A percentile compares a stretch with the other conserved stretches of the same genome.
Evolutionary conservation across 2,888 invertebrate species (phyloP).

Genomic region (Caenorhabditis sulstoni): DNA sequence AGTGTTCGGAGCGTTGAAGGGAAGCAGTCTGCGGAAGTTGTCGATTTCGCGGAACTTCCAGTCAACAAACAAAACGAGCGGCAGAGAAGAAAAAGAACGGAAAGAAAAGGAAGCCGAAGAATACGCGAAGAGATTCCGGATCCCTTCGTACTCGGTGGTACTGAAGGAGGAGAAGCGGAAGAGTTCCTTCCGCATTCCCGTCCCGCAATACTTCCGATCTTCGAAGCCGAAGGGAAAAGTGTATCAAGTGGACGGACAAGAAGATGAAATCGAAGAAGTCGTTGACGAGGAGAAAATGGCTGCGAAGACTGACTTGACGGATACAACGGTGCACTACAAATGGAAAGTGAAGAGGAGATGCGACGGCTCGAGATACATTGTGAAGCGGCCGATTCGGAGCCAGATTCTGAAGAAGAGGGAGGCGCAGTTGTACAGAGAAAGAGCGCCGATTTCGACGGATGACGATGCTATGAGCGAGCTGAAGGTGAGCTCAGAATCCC

Average conservation of each 20-base stretch:
- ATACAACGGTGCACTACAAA: constrained; percentile 62
- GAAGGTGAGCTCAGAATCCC: constrained; percentile 83
- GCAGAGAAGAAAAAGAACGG: constrained; percentile 39
- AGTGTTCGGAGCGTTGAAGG: constrained; percentile 55
- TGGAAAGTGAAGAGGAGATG: constrained; percentile 85
- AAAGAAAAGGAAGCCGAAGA: constrained; percentile 54
- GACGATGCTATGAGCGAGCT: constrained; percentile 88
- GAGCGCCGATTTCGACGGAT: constrained; percentile 86
- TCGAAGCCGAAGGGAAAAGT: constrained; percentile 40
- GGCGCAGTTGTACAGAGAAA: constrained; percentile 85
- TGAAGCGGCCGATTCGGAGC: constrained; percentile 85
- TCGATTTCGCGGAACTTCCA: constrained; percentile 48
- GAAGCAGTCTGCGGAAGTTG: constrained; percentile 50
- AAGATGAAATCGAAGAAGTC: constrained; percentile 58
- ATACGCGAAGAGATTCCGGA: constrained; percentile 55
- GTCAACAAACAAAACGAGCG: constrained; percentile 36
- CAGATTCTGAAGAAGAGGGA: constrained; percentile 85
- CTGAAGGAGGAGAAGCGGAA: constrained; percentile 54
- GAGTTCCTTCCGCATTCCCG: constrained; percentile 50
- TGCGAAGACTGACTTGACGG: constrained; percentile 32
- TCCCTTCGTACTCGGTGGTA: constrained; percentile 58
- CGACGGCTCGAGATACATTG: constrained; percentile 88
- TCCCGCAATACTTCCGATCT: constrained; percentile 56
- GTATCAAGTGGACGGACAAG: constrained; percentile 35
- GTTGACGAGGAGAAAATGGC: constrained; percentile 59